A percentile compares a stretch with the other conserved stretches of the same genome.
Evolutionary conservation across 2,797 vertebrate species (phyloP).

Genomic region (Muscicapa striata): DNA sequence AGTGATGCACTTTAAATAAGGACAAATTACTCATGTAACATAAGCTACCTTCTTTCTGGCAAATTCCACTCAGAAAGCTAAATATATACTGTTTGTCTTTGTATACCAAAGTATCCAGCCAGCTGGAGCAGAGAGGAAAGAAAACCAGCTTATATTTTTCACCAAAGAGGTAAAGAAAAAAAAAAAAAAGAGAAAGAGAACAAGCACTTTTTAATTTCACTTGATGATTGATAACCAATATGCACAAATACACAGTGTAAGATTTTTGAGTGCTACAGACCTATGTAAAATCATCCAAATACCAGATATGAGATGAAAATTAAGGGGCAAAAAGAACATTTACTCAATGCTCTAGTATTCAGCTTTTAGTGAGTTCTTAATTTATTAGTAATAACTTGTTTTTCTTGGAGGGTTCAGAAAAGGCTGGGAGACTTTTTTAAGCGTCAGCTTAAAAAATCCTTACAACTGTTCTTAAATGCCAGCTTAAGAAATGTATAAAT

Average conservation of each 20-base stretch:
- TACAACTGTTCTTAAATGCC: conserved; percentile 63
- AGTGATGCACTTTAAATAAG: neutral
- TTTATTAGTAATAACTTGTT: conserved; percentile 70
- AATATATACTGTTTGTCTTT: neutral
- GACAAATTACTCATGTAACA: neutral
- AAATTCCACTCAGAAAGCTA: conserved; percentile 8
- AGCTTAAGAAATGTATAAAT: conserved; percentile 60
- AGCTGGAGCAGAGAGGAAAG: conserved; percentile 3
- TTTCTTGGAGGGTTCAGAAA: conserved; percentile 63
- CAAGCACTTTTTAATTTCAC: conserved; percentile 17
- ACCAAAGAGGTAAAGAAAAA: neutral
- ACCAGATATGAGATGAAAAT: conserved; percentile 9
- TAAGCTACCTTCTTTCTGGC: neutral
- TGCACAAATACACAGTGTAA: neutral
- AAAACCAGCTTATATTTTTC: conserved; percentile 7
- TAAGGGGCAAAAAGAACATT: conserved; percentile 15
- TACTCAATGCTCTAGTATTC: conserved; percentile 9
- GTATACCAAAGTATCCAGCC: neutral
- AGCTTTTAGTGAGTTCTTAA: conserved; percentile 49
- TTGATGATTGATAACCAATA: conserved; percentile 34
- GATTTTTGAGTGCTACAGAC: conserved; percentile 9
- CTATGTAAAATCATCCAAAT: neutral
- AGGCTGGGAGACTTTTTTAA: conserved; percentile 36
- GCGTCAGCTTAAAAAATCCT: conserved; percentile 35
- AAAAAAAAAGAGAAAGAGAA: neutral